Conservation (phyloP, 2,888 invertebrate genomes). For the Epinotia ramella region DNA sequence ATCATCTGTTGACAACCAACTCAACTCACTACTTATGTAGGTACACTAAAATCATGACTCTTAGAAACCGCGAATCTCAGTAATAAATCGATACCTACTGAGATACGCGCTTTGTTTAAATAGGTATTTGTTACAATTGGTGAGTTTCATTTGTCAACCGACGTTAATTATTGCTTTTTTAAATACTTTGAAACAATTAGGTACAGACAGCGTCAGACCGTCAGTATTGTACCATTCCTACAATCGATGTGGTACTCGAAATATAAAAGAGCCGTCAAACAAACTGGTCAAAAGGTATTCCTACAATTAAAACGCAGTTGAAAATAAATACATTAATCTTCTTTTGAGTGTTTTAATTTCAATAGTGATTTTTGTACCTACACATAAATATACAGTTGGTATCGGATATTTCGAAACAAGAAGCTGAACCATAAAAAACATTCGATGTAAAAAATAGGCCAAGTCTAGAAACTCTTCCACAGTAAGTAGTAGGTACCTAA, state of each 20-base stretch:
- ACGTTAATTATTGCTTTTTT: background rate
- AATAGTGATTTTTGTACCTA: too few species aligned
- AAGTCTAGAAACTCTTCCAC: too few species aligned
- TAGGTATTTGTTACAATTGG: background rate
- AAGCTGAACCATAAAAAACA: too few species aligned
- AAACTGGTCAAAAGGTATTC: background rate
- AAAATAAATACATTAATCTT: background rate
- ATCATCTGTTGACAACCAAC: background rate
- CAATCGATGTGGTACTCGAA: constrained; percentile 4
- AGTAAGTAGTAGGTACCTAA: too few species aligned
- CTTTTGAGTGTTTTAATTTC: background rate
- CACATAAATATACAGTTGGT: too few species aligned
- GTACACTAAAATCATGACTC: background rate
- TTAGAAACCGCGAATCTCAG: background rate
- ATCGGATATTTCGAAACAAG: too few species aligned
- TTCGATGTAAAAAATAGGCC: too few species aligned
- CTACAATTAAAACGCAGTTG: background rate
- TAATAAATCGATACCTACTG: background rate
- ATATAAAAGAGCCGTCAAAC: background rate
- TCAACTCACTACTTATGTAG: background rate
- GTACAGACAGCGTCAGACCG: background rate
- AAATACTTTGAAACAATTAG: background rate
- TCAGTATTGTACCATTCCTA: background rate
- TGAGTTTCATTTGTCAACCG: background rate
- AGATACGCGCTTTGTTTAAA: background rate